These are phyloP conservation scores for Drosophila buzzatii DNA, from an alignment of 2,888 invertebrate species.

Conservation along the genomic window DNA sequence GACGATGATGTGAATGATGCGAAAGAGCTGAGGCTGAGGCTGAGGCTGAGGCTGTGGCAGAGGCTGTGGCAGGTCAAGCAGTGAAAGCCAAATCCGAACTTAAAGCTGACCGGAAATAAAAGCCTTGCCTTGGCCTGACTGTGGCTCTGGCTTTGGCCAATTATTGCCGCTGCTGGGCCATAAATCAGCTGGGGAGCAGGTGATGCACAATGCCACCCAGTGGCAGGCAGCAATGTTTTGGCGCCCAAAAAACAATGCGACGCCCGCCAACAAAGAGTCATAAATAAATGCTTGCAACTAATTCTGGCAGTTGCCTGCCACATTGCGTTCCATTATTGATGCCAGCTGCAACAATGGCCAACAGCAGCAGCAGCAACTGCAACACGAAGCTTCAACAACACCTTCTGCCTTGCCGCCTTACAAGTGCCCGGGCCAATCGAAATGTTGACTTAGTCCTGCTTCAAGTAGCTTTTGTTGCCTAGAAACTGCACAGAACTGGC, in stretches of 20 bases:
- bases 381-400: neutral
- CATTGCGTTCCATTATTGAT: constrained; percentile 76
- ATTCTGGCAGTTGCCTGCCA: constrained; percentile 77
- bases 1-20: neutral
- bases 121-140: neutral
- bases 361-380: constrained; percentile 13
- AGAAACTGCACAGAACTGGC: neutral
- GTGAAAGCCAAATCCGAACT: neutral
- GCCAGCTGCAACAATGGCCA: constrained; percentile 64
- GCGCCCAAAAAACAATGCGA: constrained; percentile 40
- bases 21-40: neutral
- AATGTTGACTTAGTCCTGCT: neutral
- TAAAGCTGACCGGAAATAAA: constrained; percentile 39
- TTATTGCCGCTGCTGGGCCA: constrained; percentile 67
- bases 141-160: constrained; percentile 38
- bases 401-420: neutral
- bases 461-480: constrained; percentile 20
- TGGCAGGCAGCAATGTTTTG: constrained; percentile 15
- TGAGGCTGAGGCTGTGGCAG: no score
- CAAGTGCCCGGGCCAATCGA: neutral
- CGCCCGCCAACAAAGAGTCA: constrained; percentile 70
- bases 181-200: constrained; percentile 64
- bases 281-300: constrained; percentile 79
- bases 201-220: constrained; percentile 38
- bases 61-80: neutral